Evolutionary conservation across 30 jellyfish, hydroid and myxozoan genomes (phyloP).

Genomic region (Hydractinia symbiolongicarpus): DNA sequence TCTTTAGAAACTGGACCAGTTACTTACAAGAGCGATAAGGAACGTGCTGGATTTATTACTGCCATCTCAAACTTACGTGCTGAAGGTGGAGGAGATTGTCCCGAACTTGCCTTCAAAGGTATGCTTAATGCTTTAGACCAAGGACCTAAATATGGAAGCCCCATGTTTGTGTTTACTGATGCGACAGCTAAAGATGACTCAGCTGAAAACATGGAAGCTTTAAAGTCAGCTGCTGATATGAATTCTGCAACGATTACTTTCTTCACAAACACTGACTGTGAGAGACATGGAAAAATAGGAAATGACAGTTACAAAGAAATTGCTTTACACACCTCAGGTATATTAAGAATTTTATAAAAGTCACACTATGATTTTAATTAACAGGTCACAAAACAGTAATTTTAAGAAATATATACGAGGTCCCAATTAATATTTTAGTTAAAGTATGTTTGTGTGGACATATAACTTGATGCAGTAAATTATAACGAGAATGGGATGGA

Average conservation of each 20-base stretch:
- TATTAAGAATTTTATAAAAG: too few species aligned
- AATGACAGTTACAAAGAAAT: conserved; percentile 61
- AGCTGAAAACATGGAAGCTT: conserved; percentile 51
- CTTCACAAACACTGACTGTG: conserved; percentile 79
- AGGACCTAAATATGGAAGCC: conserved; percentile 64
- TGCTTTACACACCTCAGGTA: conserved; percentile 82
- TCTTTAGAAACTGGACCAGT: conserved; percentile 64
- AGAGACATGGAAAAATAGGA: conserved; percentile 12
- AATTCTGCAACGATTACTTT: conserved; percentile 71
- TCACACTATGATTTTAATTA: too few species aligned
- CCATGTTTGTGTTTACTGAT: conserved; percentile 92
- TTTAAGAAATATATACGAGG: too few species aligned
- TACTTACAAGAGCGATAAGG: conserved; percentile 45
- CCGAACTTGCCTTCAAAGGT: conserved; percentile 77
- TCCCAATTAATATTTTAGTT: too few species aligned
- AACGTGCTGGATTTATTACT: conserved; percentile 42
- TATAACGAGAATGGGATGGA: too few species aligned
- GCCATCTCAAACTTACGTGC: conserved; percentile 45
- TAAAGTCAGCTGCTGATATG: conserved; percentile 67
- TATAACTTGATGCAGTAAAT: too few species aligned
- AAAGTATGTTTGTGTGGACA: too few species aligned
- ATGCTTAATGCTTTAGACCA: conserved; percentile 73
- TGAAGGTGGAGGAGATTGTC: conserved; percentile 79
- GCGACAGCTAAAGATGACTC: conserved; percentile 83
- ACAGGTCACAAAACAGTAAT: too few species aligned